Evolutionary conservation across 23 tunicate species (phyloP).

Genomic region (Ciona savignyi): DNA sequence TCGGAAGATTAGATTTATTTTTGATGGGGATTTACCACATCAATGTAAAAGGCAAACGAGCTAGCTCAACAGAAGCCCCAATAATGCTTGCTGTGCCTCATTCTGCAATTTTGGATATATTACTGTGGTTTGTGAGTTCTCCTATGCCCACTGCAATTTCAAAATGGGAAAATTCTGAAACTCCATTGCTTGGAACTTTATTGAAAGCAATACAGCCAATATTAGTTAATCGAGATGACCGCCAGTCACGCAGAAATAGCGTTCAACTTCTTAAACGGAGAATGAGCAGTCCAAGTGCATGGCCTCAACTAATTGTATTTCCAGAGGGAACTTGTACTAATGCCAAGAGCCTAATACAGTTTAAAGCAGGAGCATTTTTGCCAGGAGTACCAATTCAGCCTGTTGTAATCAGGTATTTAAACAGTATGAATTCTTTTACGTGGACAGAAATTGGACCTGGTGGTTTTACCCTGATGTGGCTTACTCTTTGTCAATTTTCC

Average conservation of each 20-base stretch:
- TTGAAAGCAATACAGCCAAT: slow-evolving; percentile 50
- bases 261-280: slow-evolving; percentile 32
- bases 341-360: slow-evolving; percentile 65
- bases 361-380: slow-evolving; percentile 85
- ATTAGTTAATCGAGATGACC: slow-evolving; percentile 44
- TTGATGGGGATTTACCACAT: slow-evolving; percentile 41
- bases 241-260: slow-evolving; percentile 51
- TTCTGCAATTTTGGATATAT: slow-evolving; percentile 36
- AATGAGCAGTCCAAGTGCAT: slow-evolving; percentile 5
- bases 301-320: slow-evolving; percentile 76
- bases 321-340: slow-evolving; percentile 96
- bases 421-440: slow-evolving; percentile 47
- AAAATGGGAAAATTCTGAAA: slow-evolving; percentile 31
- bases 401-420: slow-evolving; percentile 43
- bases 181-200: slow-evolving; percentile 40
- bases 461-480: slow-evolving; percentile 55
- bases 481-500: slow-evolving; percentile 64
- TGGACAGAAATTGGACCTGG: slow-evolving; percentile 85
- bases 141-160: slow-evolving; percentile 53
- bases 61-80: slow-evolving; percentile 24
- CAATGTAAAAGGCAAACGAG: slow-evolving; percentile 49
- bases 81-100: slow-evolving; percentile 61
- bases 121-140: slow-evolving; percentile 25
- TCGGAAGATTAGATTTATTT: slow-evolving; percentile 34
- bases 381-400: slow-evolving; percentile 89